Base-by-base conservation (phyloP, 2,888 invertebrate species). In the Drosophila ustulata region DNA sequence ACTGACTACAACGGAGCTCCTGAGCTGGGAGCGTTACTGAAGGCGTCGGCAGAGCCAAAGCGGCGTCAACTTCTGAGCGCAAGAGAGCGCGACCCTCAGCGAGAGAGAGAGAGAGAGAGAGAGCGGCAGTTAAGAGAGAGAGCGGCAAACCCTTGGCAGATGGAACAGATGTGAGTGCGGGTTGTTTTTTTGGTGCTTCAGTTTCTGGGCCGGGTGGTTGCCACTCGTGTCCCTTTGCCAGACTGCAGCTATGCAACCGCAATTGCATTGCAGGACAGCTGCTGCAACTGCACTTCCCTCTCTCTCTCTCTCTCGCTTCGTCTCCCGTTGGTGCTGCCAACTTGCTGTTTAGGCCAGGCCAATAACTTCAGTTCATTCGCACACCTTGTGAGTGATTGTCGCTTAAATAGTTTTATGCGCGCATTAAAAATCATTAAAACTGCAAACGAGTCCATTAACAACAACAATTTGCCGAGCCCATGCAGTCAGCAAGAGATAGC, bases 11-110 rank as follows among this genome's bases (percentile, higher is more conserved):
- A 64, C 68, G 79, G 37, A 37, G 71, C 74, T 39, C 4, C 43
- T 64, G 73, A 76, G 71, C 74, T 66, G 73, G 64, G 66, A 66
- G 71, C 75, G 53, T 79, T 77, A 82, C 85, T 71, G 71, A 85
- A 86, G 85, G 88, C 85, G 88, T 81, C 81, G 82, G 68, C 80
- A 71, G 78, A 78, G 78, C 83, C 72, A 78, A 43, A 68, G 78
- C 74, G 75, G 71, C 73, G 66, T 57, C 71, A 45, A 13, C 5
- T 43, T 7, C 23, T 41, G 28, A 53, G 28, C 41, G 18, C 18
- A 7, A 41, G 28, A 45, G 37, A 37, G 37, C 4, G 37, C n/a
- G 37, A 37, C 11, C 37, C n/a, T 37, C 52, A 53, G 34, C 32
- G 53, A 55, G 50, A 51, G 45, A 55, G 59, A 55, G 69, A 57